These are phyloP conservation scores for Pseudolycoriella hygida DNA, from an alignment of 2,888 invertebrate genomes.

Conservation along the genomic window DNA sequence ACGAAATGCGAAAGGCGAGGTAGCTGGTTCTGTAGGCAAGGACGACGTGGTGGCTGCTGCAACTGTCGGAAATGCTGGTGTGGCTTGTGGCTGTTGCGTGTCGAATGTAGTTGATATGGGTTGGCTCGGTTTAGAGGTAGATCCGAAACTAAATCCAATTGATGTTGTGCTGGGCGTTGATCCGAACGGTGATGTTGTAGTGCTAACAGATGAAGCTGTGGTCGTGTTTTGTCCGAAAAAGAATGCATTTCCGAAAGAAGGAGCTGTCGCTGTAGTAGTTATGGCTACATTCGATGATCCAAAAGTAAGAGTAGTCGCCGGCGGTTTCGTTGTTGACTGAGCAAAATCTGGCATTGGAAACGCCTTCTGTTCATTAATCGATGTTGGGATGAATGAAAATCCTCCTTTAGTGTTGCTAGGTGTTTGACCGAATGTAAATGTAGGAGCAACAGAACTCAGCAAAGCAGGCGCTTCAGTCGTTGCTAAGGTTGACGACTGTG, in stretches of 20 bases:
- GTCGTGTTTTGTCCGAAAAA: background rate
- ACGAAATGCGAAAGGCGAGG: background rate
- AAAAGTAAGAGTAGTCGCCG: no score
- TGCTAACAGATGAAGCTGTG: background rate
- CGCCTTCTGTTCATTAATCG: no score
- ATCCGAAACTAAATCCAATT: slow-evolving; percentile 1
- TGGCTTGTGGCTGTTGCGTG: background rate
- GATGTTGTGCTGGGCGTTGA: background rate
- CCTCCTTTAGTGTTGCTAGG: no score
- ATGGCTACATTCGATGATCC: no score
- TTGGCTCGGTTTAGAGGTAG: background rate
- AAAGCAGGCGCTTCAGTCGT: no score
- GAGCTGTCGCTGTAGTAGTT: no score
- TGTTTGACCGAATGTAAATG: no score
- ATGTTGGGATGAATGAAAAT: no score
- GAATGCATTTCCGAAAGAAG: no score
- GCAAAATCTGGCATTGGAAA: no score
- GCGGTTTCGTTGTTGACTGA: no score
- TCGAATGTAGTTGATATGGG: background rate
- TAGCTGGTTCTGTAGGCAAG: background rate
- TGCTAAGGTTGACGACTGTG: background rate
- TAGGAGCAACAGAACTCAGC: no score
- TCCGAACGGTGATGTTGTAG: slow-evolving; percentile 2
- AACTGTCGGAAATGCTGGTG: background rate
- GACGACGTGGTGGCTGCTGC: background rate